Evolutionary conservation across 2,888 invertebrate genomes (phyloP), one percentile per base, ranked within the genome.

Genomic region (Limnephilus auricula): DNA sequence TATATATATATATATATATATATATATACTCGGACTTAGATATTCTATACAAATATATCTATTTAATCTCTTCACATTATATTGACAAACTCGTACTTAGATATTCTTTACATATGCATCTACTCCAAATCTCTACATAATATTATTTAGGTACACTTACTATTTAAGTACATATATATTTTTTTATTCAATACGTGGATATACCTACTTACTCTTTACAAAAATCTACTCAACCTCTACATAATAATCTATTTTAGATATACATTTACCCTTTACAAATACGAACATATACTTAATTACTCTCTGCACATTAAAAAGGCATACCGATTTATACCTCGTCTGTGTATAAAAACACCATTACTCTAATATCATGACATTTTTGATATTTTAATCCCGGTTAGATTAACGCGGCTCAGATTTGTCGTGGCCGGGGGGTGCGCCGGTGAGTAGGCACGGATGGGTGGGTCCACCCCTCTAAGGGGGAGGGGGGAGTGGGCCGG

Each of bases 401-500:
- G 37, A 85, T 85, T 85, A 40, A 37, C 40, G 40, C 30, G 30
- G 37, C 45, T 12, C 85, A 40, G 85, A 85, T 85, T 37, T 37
- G 34, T 37, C 84, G n/a, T 82, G 25, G 65, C 65, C 65, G 65
- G 65, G 80, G 31, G 80, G 80, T 80, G 80, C 80, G 80, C 65
- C 65, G 65, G 65, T 65, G 65, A 65, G 80, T 80, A 32, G 80
- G 80, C 32, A 80, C 80, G 80, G 80, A 80, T 80, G 80, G 31
- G 32, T 80, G 65, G 65, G 25, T 40, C 30, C 30, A n/a, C 84
- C n/a, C 40, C 30, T 30, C 30, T 3, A 30, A 13, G 9, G 18
- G 50, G 50, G 50, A 15, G 1, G 50, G 50, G 50, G 25, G 9
- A n/a, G 85, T 45, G 6, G 45, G 40, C n/a, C 13, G 40, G 9